phyloP scores from a whole-genome alignment of 1,140 invertebrate species.

The Apis dorsata region DNA sequence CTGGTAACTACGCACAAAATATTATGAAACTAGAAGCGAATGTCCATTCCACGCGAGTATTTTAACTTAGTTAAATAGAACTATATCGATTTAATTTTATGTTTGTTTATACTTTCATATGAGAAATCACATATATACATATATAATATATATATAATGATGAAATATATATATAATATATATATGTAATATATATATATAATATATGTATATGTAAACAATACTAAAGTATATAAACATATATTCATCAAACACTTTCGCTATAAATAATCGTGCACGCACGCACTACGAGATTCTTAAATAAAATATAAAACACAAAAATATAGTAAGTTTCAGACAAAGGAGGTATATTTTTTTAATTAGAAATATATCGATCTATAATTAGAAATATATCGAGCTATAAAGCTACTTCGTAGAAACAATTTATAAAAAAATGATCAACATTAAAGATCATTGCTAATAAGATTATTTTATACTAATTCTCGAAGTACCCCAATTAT shows the following conservation, averaged over 20 bases:
- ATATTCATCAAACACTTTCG: constrained; percentile 35
- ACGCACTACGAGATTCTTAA: constrained; percentile 56
- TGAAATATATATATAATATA: neutral
- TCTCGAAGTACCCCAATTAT: neutral
- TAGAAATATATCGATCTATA: constrained; percentile 10
- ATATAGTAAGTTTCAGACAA: constrained; percentile 18
- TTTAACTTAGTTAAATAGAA: constrained; percentile 27
- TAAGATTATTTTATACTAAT: constrained; percentile 19
- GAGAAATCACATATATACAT: neutral
- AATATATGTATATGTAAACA: neutral
- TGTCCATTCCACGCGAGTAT: constrained; percentile 29
- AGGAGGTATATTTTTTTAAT: constrained; percentile 4
- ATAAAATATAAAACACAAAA: constrained; percentile 34
- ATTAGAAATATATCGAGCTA: constrained; percentile 10
- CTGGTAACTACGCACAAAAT: constrained; percentile 46
- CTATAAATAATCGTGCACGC: constrained; percentile 56
- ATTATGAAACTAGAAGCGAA: constrained; percentile 33
- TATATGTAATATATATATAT: neutral
- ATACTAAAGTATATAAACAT: constrained; percentile 25
- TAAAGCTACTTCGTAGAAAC: constrained; percentile 6
- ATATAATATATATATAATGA: neutral
- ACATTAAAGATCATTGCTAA: constrained; percentile 15
- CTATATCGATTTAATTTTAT: constrained; percentile 4
- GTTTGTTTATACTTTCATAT: neutral
- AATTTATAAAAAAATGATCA: neutral